These are phyloP conservation scores for Fragum sueziense DNA, from an alignment of 2,888 invertebrate species.

Conservation along the genomic window DNA sequence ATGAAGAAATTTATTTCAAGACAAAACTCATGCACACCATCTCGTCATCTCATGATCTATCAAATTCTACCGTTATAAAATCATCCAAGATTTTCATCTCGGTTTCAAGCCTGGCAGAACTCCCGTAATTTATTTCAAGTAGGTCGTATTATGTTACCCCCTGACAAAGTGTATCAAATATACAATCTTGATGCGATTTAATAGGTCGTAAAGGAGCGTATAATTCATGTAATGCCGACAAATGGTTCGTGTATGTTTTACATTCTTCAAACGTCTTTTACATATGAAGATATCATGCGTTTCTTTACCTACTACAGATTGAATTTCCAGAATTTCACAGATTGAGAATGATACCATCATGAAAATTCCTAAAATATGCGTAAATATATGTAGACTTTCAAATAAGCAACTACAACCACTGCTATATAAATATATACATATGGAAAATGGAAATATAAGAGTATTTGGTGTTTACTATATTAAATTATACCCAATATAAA, in stretches of 20 bases:
- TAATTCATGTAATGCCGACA: constrained; percentile 46
- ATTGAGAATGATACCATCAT: too few relatives aligned
- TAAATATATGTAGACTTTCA: too few relatives aligned
- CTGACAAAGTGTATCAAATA: constrained; percentile 23
- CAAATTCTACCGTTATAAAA: too few relatives aligned
- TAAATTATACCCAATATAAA: too few relatives aligned
- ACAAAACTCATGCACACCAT: too few relatives aligned
- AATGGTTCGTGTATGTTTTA: constrained; percentile 8
- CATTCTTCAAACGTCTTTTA: constrained; percentile 1
- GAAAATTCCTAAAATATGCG: too few relatives aligned
- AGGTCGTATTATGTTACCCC: constrained; percentile 12
- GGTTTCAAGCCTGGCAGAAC: neutral
- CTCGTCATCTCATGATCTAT: too few relatives aligned
- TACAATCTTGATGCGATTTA: constrained; percentile 14
- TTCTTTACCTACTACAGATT: neutral
- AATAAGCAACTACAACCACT: too few relatives aligned
- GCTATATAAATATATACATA: too few relatives aligned
- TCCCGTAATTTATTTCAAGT: constrained; percentile 16
- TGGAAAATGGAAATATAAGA: too few relatives aligned
- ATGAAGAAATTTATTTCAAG: too few relatives aligned
- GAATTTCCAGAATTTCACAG: neutral
- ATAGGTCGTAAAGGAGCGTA: constrained; percentile 43
- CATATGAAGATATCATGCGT: neutral
- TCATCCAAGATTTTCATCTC: neutral
- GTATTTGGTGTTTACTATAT: too few relatives aligned